Percentiles rank a stretch among this genome's conserved stretches.
These are phyloP conservation scores for Vireo altiloquus DNA, from an alignment of 2,113 vertebrate genomes.

Conservation along the genomic window DNA sequence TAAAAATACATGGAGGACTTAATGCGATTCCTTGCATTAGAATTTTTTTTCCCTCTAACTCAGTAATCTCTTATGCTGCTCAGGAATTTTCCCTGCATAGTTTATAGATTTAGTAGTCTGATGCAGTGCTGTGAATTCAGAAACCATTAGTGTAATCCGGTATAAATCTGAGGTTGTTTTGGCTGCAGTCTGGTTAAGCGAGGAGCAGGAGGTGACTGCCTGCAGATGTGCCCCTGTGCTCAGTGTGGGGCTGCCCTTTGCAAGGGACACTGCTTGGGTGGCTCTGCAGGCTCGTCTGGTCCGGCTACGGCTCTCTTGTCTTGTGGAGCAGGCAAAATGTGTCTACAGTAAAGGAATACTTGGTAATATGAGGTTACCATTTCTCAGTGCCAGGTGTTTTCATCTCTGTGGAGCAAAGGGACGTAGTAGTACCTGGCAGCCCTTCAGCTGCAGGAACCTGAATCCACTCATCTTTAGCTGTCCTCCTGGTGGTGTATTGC, in stretches of 20 bases:
- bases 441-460: neutral
- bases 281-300: neutral
- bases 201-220: neutral
- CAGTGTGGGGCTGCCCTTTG: neutral
- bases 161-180: neutral
- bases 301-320: neutral
- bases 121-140: neutral
- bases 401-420: neutral
- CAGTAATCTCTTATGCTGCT: neutral
- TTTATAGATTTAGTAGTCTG: neutral
- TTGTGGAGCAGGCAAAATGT: neutral
- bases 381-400: neutral
- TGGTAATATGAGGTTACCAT: neutral
- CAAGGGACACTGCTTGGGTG: neutral
- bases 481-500: neutral
- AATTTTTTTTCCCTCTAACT: neutral
- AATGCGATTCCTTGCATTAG: neutral
- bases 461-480: neutral
- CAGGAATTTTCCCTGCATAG: neutral
- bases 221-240: fast-evolving
- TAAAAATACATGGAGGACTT: neutral
- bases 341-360: neutral
- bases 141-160: neutral
- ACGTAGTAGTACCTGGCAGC: fast-evolving
- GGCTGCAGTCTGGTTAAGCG: neutral